Conservation (phyloP, 2,888 invertebrate genomes). For the Perizoma affinitatum region DNA sequence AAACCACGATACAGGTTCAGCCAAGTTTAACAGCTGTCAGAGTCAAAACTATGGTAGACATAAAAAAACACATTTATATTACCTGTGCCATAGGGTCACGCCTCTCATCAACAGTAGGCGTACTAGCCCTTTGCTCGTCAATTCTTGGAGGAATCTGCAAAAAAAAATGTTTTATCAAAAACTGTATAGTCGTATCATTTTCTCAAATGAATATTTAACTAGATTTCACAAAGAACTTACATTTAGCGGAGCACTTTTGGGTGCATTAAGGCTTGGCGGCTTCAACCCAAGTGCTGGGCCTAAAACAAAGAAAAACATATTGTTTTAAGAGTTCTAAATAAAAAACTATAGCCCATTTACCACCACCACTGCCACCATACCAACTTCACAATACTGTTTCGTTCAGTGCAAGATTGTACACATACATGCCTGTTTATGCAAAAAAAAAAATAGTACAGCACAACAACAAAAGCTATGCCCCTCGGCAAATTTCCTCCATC, state of each 20-base stretch:
- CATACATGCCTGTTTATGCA: constrained; percentile 15
- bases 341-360: background rate
- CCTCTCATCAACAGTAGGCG: constrained; percentile 88
- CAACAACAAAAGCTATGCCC: too few relatives aligned
- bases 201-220: too few relatives aligned
- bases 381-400: constrained; percentile 23
- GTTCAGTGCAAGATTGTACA: constrained; percentile 9
- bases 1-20: background rate
- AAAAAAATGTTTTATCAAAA: background rate
- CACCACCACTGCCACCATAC: constrained; percentile 15
- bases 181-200: too few relatives aligned
- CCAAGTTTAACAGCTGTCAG: background rate
- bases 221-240: constrained; percentile 48
- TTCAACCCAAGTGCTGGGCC: constrained; percentile 65
- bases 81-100: constrained; percentile 72
- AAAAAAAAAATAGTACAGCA: background rate
- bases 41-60: too few relatives aligned
- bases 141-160: constrained; percentile 63
- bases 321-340: constrained; percentile 4
- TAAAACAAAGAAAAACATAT: constrained; percentile 55
- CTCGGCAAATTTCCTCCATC: too few relatives aligned
- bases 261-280: constrained; percentile 74
- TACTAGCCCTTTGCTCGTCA: constrained; percentile 87
- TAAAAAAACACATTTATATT: constrained; percentile 13
- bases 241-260: constrained; percentile 57